Conservation (phyloP, 1,140 invertebrate species). For the Palaemon carinicauda region DNA sequence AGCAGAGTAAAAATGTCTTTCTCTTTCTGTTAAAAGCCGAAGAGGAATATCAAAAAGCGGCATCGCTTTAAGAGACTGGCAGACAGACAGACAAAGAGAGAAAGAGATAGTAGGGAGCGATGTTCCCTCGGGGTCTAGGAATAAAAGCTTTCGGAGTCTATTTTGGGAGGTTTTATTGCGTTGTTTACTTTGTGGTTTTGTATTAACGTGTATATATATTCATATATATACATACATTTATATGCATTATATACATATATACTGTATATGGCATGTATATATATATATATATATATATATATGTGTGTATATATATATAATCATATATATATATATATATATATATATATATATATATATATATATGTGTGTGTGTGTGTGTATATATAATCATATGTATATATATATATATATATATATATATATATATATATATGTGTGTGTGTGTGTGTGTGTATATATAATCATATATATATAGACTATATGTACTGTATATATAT, state of each 20-base stretch:
- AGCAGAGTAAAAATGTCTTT: too few species aligned
- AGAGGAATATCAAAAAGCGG: too few species aligned
- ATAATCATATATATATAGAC: too few species aligned
- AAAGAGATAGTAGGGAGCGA: too few species aligned
- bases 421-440: neutral
- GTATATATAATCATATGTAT: neutral
- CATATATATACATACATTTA: neutral
- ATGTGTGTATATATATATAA: neutral
- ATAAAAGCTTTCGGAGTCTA: neutral
- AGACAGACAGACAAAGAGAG: too few species aligned
- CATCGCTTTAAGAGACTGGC: too few species aligned
- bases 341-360: neutral
- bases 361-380: too few species aligned
- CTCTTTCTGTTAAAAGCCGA: too few species aligned
- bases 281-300: neutral
- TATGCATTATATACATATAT: neutral
- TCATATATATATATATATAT: neutral
- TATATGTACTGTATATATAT: too few species aligned
- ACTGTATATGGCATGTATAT: neutral
- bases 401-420: neutral
- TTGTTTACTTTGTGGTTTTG: neutral
- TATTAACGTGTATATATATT: neutral
- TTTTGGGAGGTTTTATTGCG: neutral
- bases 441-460: neutral
- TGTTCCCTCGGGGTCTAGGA: neutral